These are phyloP conservation scores for Falcunculus frontatus DNA, from an alignment of 2,113 vertebrate species.

Conservation along the genomic window DNA sequence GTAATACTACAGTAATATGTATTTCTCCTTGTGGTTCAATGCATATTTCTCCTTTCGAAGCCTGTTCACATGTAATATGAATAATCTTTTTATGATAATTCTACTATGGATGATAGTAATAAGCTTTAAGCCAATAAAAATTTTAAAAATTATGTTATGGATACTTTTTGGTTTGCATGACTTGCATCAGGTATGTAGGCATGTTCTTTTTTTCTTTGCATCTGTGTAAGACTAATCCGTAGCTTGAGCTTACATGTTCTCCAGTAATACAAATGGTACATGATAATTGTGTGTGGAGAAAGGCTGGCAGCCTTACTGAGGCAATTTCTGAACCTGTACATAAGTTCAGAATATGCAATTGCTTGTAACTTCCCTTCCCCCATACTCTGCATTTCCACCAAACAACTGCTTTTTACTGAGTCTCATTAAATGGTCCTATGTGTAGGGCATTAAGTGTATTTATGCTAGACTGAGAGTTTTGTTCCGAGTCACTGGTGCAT, in stretches of 20 bases:
- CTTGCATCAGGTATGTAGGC: background rate
- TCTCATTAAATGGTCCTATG: background rate
- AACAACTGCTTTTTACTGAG: background rate
- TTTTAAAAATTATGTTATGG: rapidly evolving
- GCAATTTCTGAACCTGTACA: background rate
- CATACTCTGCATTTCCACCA: background rate
- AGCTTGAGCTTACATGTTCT: background rate
- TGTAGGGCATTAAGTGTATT: background rate
- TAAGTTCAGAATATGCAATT: background rate
- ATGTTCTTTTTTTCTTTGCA: background rate
- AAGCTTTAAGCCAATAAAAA: background rate
- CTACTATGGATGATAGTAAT: background rate
- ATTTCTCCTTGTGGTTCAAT: background rate
- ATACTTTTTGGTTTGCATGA: background rate
- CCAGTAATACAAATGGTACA: background rate
- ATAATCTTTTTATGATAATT: background rate
- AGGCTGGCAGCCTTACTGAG: background rate
- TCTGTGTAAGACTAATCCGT: background rate
- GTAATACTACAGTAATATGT: background rate
- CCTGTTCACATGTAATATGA: background rate
- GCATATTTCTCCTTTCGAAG: background rate
- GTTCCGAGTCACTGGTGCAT: background rate
- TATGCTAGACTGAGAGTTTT: background rate
- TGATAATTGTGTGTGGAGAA: background rate
- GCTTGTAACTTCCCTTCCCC: background rate